Percentiles rank a stretch among this genome's conserved stretches.
phyloP scores from a whole-genome alignment of 2,113 vertebrate genomes.

The Dolichallabes microphthalmus region DNA sequence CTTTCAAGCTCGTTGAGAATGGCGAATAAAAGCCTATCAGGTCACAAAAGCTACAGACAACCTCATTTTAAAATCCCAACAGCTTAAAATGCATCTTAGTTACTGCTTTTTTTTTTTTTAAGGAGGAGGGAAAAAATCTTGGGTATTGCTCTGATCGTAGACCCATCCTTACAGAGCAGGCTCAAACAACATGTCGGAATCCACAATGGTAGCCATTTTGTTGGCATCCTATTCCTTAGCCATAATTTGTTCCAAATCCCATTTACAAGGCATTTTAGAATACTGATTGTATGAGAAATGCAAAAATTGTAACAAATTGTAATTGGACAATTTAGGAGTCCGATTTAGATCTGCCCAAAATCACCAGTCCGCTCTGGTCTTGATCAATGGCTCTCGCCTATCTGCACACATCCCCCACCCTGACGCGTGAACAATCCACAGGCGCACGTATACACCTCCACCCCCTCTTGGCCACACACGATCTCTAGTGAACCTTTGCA shows the following conservation, averaged over 20 bases:
- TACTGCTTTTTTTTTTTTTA: background rate
- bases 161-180: background rate
- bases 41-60: constrained; percentile 29
- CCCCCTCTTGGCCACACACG: constrained; percentile 30
- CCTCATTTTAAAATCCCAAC: background rate
- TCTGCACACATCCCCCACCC: constrained; percentile 41
- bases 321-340: background rate
- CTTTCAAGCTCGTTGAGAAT: constrained; percentile 32
- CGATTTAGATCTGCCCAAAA: background rate
- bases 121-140: background rate
- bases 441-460: constrained; percentile 17
- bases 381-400: constrained; percentile 45
- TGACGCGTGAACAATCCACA: constrained; percentile 22
- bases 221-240: constrained; percentile 2
- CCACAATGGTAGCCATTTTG: constrained; percentile 27
- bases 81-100: background rate
- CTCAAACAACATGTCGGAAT: constrained; percentile 24
- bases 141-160: background rate
- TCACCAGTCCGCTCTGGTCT: constrained; percentile 23
- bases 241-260: background rate
- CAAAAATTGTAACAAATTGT: too few species aligned
- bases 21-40: constrained; percentile 28
- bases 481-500: constrained; percentile 19
- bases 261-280: background rate
- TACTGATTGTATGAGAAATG: background rate